Percentiles rank a stretch among this genome's conserved stretches.
Conservation (phyloP, 2,113 vertebrate species). For the Corvus hawaiiensis region DNA sequence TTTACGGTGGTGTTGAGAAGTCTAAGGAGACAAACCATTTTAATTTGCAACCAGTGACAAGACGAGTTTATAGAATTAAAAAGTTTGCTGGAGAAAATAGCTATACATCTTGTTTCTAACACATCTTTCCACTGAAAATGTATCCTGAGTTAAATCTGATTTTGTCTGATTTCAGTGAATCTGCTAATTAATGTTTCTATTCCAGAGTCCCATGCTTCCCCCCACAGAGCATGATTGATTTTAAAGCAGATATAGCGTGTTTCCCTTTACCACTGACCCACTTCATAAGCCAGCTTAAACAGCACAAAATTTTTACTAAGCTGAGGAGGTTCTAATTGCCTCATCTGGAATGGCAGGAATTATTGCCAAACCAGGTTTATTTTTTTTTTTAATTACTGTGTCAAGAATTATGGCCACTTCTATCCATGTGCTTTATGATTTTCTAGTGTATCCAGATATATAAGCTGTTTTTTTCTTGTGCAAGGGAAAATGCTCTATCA, state of each 20-base stretch:
- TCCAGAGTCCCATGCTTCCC: background rate
- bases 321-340: background rate
- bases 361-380: background rate
- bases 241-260: background rate
- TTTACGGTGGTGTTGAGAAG: background rate
- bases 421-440: background rate
- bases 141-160: background rate
- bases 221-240: background rate
- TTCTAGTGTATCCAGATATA: background rate
- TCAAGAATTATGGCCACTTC: background rate
- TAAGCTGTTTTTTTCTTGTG: background rate
- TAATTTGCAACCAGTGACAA: background rate
- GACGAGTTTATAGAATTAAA: background rate
- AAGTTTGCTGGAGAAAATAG: background rate
- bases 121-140: background rate
- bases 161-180: background rate
- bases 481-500: background rate
- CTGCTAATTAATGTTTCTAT: background rate
- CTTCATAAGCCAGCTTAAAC: background rate
- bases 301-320: background rate
- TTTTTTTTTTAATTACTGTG: background rate
- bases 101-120: background rate
- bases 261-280: background rate
- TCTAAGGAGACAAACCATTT: background rate
- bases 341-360: background rate